These are phyloP conservation scores for Albula goreensis DNA, from an alignment of 2,113 vertebrate genomes.

Conservation along the genomic window DNA sequence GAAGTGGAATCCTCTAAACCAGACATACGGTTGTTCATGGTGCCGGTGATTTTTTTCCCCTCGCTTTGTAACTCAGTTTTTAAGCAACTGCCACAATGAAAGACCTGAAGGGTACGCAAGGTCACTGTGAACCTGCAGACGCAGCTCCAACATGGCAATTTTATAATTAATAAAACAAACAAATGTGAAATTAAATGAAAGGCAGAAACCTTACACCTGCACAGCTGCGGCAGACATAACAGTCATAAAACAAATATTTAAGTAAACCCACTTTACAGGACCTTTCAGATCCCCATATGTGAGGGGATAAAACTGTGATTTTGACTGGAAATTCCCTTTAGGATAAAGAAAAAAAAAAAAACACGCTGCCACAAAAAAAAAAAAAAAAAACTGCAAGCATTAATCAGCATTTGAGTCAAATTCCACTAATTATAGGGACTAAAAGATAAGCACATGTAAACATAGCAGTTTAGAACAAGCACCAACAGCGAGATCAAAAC, in stretches of 20 bases:
- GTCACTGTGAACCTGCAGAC: neutral
- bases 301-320: constrained; percentile 50
- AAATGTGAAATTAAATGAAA: constrained; percentile 32
- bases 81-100: neutral
- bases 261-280: constrained; percentile 54
- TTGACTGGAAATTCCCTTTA: constrained; percentile 63
- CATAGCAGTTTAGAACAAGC: constrained; percentile 48
- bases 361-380: constrained; percentile 51
- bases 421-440: constrained; percentile 60
- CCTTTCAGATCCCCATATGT: constrained; percentile 53
- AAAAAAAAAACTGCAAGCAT: constrained; percentile 42
- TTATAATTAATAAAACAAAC: neutral
- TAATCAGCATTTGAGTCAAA: constrained; percentile 56
- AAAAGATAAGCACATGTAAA: constrained; percentile 51
- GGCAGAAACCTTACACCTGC: constrained; percentile 55
- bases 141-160: neutral
- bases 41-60: constrained; percentile 3
- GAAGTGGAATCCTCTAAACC: constrained; percentile 39
- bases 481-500: constrained; percentile 55
- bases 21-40: constrained; percentile 48
- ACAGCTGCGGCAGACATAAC: constrained; percentile 58
- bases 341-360: constrained; percentile 35
- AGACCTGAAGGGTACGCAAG: neutral
- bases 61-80: neutral
- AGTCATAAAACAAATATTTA: constrained; percentile 56